These are phyloP conservation scores for Myiothlypis chrysogaster DNA, from an alignment of 2,797 vertebrate genomes.

Conservation along the genomic window DNA sequence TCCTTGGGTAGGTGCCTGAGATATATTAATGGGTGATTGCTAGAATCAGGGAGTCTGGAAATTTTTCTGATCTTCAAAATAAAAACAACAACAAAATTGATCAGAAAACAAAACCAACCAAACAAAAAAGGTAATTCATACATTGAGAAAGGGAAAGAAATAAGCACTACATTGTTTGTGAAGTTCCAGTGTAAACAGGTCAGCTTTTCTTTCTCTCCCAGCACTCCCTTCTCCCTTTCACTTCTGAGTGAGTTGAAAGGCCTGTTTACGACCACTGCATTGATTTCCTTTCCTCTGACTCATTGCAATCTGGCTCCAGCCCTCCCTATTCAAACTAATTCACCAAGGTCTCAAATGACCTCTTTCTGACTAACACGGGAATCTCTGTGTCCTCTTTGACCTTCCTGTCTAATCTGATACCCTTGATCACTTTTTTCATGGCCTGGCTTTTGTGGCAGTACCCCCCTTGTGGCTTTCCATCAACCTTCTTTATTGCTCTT, in stretches of 20 bases:
- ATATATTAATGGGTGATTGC: neutral
- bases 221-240: slow-evolving; percentile 24
- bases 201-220: slow-evolving; percentile 27
- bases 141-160: neutral
- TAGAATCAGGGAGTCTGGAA: slow-evolving; percentile 11
- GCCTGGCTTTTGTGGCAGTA: slow-evolving; percentile 34
- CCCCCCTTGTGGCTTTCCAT: neutral
- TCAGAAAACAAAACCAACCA: neutral
- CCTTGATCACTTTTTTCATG: slow-evolving; percentile 10
- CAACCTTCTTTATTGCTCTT: neutral
- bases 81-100: neutral
- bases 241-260: slow-evolving; percentile 56
- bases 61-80: slow-evolving; percentile 24
- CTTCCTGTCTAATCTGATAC: slow-evolving; percentile 48
- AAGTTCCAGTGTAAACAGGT: slow-evolving; percentile 51
- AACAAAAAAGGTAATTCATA: neutral
- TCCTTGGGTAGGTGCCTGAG: slow-evolving; percentile 34
- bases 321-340: slow-evolving; percentile 44
- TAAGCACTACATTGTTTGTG: slow-evolving; percentile 36
- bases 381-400: slow-evolving; percentile 57
- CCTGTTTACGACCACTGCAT: slow-evolving; percentile 56
- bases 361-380: neutral
- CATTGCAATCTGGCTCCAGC: slow-evolving; percentile 52
- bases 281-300: slow-evolving; percentile 68
- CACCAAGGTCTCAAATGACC: slow-evolving; percentile 58